These are phyloP conservation scores for Ditylenchus weischeri DNA, from an alignment of 2,888 invertebrate genomes.

Conservation along the genomic window DNA sequence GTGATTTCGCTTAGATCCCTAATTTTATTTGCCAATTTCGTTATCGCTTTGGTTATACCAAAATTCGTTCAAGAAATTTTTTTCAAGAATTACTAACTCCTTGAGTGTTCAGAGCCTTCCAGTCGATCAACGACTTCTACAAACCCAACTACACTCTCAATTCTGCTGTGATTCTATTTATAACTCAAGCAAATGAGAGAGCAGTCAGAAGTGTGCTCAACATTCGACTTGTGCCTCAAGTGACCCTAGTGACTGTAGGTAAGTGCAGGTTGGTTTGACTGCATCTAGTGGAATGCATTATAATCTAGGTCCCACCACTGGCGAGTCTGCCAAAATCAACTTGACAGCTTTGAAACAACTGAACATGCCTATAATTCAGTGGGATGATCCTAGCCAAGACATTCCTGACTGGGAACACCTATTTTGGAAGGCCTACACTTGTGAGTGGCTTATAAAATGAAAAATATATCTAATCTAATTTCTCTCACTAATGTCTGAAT, in stretches of 20 bases:
- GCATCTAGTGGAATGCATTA: no score
- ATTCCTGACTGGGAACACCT: slow-evolving; percentile 1
- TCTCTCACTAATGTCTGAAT: no score
- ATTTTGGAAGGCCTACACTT: slow-evolving; percentile 4
- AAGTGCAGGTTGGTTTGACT: no score
- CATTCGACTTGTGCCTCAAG: not conserved
- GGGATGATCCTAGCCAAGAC: not conserved
- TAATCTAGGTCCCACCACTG: not conserved
- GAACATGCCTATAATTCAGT: not conserved
- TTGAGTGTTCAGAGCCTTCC: not conserved
- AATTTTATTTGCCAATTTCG: no score
- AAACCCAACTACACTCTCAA: not conserved
- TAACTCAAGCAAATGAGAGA: slow-evolving; percentile 2
- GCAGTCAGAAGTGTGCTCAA: not conserved
- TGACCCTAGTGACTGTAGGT: not conserved
- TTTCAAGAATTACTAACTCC: no score
- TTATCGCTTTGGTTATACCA: no score
- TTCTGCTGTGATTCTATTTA: not conserved
- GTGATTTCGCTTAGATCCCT: no score
- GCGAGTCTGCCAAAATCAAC: not conserved
- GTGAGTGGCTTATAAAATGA: not conserved
- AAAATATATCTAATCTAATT: no score
- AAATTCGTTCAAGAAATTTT: no score
- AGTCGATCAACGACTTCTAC: not conserved
- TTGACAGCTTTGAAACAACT: not conserved